Percentiles rank a stretch among this genome's conserved stretches.
Conservation (phyloP, 2,797 vertebrate species). For the Etheostoma perlongum region DNA sequence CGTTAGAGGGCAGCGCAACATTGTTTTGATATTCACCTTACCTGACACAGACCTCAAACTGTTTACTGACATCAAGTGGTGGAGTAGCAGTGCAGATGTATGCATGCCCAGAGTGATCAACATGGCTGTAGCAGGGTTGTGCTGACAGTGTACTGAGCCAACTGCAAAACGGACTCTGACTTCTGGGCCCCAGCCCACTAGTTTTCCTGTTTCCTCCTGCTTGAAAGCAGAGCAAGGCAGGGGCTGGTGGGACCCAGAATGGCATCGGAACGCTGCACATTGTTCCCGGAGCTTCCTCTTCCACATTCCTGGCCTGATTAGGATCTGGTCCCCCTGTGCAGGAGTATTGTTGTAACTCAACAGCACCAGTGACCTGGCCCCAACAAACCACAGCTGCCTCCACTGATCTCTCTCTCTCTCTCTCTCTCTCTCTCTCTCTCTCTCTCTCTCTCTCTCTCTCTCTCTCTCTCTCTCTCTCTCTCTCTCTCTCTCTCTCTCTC, state of each 20-base stretch:
- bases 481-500: too few species aligned
- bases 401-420: constrained; percentile 60
- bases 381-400: constrained; percentile 70
- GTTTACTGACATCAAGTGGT: constrained; percentile 59
- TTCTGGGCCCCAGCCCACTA: constrained; percentile 58
- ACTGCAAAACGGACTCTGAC: constrained; percentile 46
- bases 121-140: too few species aligned
- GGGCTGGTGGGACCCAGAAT: constrained; percentile 70
- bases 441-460: constrained; percentile 9
- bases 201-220: constrained; percentile 86
- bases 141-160: constrained; percentile 47
- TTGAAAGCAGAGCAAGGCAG: constrained; percentile 69
- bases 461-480: background rate
- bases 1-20: constrained; percentile 72
- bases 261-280: constrained; percentile 78
- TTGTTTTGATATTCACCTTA: constrained; percentile 50
- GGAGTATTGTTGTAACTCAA: constrained; percentile 76
- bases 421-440: constrained; percentile 14
- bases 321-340: constrained; percentile 81
- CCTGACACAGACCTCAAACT: constrained; percentile 35
- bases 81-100: constrained; percentile 33
- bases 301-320: constrained; percentile 87
- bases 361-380: constrained; percentile 73
- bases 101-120: background rate
- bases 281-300: constrained; percentile 86